Evolutionary conservation across 2,113 vertebrate genomes (phyloP), one percentile per base, ranked within the genome.

Genomic region (Phrynosoma blainvillii): DNA sequence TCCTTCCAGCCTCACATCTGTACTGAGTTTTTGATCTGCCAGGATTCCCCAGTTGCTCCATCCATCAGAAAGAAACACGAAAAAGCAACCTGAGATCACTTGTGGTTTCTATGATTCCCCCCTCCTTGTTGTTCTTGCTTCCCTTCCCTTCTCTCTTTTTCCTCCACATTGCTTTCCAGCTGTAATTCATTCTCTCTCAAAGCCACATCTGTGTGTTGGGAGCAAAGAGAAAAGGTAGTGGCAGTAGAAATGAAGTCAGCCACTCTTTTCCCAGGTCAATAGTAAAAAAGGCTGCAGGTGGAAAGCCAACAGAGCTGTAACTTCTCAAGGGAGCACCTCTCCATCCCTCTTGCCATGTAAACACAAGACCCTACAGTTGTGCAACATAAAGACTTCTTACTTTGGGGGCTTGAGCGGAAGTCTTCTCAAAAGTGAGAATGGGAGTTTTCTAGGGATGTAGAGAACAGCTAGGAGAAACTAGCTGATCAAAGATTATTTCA

Each of bases 11-110:
- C 87, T 90, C 93, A 93, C 93, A 94, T 96, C 95, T 95, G 94
- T 96, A 95, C 96, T 87, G 92, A 87, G 90, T 96, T 97, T 96
- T 95, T 95, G 93, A 93, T 91, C 94, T 94, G 94, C 90, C 12
- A 80, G 86, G 92, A 94, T 96, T 94, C 94, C 92, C 92, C 87
- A 93, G 86, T 93, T 65, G 6, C 89, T 76, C 84, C 92, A 90
- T 94, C 94, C 87, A 90, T 93, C 91, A 86, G 88, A 86, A 65
- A 52, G 84, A 95, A 94, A 4, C 87, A 4, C 87, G 89, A 94
- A 96, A 93, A 94, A 84, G 78, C 89, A 77, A 54, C 73, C 36
- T 9, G 0, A 74, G 88, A 71, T 82, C 32, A 70, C 85, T 90
- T 93, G 89, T 94, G 94, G 90, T 90, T 86, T 87, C 56, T 77